These are phyloP conservation scores for Lepilemur septentrionalis DNA, from an alignment of 2,797 vertebrate species.

Conservation along the genomic window DNA sequence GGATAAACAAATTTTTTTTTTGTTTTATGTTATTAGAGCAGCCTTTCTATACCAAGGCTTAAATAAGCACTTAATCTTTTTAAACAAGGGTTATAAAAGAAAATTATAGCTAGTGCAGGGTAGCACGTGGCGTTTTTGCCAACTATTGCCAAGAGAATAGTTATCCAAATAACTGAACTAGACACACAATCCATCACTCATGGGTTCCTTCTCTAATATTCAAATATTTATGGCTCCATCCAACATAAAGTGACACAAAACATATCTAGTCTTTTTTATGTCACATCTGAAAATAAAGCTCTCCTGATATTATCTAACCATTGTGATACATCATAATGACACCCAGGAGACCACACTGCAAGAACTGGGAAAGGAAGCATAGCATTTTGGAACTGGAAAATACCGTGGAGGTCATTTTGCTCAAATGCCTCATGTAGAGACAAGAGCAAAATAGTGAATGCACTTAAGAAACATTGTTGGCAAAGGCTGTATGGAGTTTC, in stretches of 20 bases:
- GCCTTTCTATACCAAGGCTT: neutral
- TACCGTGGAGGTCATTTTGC: neutral
- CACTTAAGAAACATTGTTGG: neutral
- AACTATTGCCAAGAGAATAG: neutral
- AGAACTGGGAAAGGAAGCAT: neutral
- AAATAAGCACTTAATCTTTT: constrained; percentile 49
- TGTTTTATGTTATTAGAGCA: neutral
- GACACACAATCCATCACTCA: neutral
- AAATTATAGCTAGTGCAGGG: neutral
- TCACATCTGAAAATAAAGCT: constrained; percentile 13
- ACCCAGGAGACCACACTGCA: neutral
- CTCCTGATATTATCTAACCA: neutral
- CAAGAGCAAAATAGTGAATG: neutral
- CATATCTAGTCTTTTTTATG: neutral
- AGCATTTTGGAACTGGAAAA: neutral
- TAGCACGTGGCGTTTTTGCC: constrained; percentile 14
- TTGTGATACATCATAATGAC: neutral
- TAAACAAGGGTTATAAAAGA: constrained; percentile 40
- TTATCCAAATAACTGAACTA: constrained; percentile 45
- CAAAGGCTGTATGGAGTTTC: neutral
- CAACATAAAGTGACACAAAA: neutral
- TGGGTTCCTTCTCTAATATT: neutral
- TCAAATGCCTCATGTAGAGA: constrained; percentile 22
- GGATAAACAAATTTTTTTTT: neutral
- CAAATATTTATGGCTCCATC: neutral